Conservation (phyloP, 2,113 vertebrate genomes). For the Prunella himalayana region DNA sequence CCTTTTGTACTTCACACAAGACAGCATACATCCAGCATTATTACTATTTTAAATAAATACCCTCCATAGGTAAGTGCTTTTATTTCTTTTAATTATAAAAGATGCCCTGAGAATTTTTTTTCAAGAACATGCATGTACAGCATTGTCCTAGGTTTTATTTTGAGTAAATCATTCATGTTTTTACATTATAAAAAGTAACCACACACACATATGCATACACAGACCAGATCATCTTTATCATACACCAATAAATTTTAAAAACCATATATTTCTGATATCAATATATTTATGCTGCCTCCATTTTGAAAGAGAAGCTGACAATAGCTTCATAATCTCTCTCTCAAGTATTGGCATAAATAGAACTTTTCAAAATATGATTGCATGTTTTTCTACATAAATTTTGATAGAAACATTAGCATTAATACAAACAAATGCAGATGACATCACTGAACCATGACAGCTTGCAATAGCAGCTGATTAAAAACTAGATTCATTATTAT, state of each 20-base stretch:
- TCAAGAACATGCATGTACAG: slow-evolving; percentile 70
- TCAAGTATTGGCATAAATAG: slow-evolving; percentile 62
- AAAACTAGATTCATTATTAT: slow-evolving; percentile 70
- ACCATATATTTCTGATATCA: slow-evolving; percentile 65
- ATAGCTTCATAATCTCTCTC: slow-evolving; percentile 76
- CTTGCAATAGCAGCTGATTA: slow-evolving; percentile 67
- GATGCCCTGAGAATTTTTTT: slow-evolving; percentile 62
- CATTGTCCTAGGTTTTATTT: slow-evolving; percentile 76
- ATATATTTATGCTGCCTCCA: slow-evolving; percentile 69
- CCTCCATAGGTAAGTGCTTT: not conserved
- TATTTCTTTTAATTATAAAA: slow-evolving; percentile 55
- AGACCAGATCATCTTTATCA: slow-evolving; percentile 74
- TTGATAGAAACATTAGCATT: slow-evolving; percentile 66
- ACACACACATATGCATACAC: slow-evolving; percentile 73
- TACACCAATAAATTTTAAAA: slow-evolving; percentile 72
- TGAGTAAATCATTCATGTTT: slow-evolving; percentile 67
- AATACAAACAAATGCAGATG: slow-evolving; percentile 69
- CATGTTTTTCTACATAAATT: slow-evolving; percentile 59
- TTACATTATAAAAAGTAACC: slow-evolving; percentile 79
- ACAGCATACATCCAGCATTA: not conserved
- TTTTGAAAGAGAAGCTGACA: slow-evolving; percentile 80
- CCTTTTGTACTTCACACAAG: not conserved
- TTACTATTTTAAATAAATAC: slow-evolving; percentile 32
- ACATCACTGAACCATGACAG: slow-evolving; percentile 69
- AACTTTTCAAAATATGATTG: slow-evolving; percentile 63